Evolutionary conservation across 1,140 invertebrate genomes (phyloP).

Genomic region (Vollenhovia emeryi): DNA sequence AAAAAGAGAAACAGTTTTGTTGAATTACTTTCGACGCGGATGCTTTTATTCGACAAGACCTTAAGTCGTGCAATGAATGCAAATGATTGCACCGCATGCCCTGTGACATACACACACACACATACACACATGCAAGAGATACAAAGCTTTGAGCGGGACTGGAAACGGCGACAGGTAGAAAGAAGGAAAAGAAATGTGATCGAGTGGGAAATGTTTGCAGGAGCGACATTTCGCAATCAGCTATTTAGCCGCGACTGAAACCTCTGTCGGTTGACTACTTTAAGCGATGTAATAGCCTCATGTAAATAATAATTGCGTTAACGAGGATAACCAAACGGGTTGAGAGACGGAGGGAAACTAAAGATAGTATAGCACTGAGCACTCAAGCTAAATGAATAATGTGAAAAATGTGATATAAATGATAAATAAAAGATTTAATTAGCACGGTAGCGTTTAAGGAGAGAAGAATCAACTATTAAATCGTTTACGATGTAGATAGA

Average conservation of each 20-base stretch:
- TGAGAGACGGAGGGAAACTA: constrained; percentile 13
- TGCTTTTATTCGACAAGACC: neutral
- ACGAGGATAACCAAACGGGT: neutral
- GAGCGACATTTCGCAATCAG: constrained; percentile 38
- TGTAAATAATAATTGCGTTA: constrained; percentile 57
- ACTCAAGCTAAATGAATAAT: constrained; percentile 52
- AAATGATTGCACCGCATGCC: constrained; percentile 34
- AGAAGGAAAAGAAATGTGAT: neutral
- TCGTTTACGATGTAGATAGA: constrained; percentile 81
- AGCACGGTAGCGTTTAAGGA: constrained; percentile 80
- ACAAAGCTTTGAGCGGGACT: neutral
- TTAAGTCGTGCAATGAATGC: constrained; percentile 59
- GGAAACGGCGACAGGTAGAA: neutral
- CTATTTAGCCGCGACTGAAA: constrained; percentile 19
- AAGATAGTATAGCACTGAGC: constrained; percentile 45
- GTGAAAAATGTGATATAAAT: constrained; percentile 85
- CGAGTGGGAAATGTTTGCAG: neutral
- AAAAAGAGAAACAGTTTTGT: neutral
- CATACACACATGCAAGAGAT: neutral
- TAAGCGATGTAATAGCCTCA: constrained; percentile 55
- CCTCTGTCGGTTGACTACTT: constrained; percentile 11
- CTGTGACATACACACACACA: constrained; percentile 11
- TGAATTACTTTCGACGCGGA: neutral
- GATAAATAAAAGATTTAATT: constrained; percentile 83
- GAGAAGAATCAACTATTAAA: constrained; percentile 77